Conservation (phyloP, 2,888 invertebrate genomes). For the Leptothorax acervorum region DNA sequence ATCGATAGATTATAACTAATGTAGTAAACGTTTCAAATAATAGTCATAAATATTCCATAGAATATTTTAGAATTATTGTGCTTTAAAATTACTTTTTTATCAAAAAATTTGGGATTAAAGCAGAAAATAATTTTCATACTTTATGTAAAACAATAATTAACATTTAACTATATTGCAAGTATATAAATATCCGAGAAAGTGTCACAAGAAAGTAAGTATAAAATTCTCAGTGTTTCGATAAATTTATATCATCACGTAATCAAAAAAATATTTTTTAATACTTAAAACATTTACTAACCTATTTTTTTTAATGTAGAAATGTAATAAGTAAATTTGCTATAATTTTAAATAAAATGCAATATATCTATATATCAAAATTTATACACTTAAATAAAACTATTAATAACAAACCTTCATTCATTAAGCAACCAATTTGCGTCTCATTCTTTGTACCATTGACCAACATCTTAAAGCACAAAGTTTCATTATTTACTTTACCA, state of each 20-base stretch:
- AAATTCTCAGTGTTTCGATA: background rate
- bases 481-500: slow-evolving; percentile 50
- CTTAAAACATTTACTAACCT: background rate
- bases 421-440: slow-evolving; percentile 52
- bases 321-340: background rate
- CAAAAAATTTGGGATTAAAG: background rate
- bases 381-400: background rate
- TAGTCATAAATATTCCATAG: background rate
- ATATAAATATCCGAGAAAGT: background rate
- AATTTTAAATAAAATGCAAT: background rate
- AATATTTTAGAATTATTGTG: background rate
- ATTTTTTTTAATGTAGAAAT: background rate
- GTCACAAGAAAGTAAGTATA: background rate
- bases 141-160: background rate
- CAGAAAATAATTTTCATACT: background rate
- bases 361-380: background rate
- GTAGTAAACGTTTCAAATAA: background rate
- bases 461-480: slow-evolving; percentile 45
- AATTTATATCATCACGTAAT: background rate
- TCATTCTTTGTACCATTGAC: slow-evolving; percentile 1
- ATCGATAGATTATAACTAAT: background rate
- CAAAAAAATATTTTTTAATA: background rate
- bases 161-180: background rate
- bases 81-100: background rate
- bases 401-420: slow-evolving; percentile 50